Percentiles rank a stretch among this genome's conserved stretches.
These are phyloP conservation scores for Sesamia inferens DNA, from an alignment of 2,888 invertebrate genomes.

Conservation along the genomic window DNA sequence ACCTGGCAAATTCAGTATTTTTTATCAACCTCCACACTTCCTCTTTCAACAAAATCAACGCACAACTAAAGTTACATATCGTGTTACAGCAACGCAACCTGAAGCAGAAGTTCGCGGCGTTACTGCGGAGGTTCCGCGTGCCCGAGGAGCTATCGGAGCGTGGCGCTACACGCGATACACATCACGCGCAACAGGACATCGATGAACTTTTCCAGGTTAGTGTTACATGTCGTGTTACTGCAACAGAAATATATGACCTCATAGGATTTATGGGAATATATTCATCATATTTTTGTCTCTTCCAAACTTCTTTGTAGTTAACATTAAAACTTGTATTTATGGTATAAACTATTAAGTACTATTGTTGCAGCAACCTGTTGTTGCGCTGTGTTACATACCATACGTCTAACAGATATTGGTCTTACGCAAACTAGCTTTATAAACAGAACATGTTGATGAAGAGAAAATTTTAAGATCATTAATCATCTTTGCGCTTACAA, in stretches of 20 bases:
- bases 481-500: neutral
- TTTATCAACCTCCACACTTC: neutral
- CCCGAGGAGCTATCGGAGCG: constrained; percentile 96
- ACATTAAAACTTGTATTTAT: neutral
- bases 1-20: neutral
- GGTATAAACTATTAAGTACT: neutral
- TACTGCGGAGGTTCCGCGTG: constrained; percentile 97
- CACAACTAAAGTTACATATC: constrained; percentile 2
- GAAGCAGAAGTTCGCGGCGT: constrained; percentile 98
- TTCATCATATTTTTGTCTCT: neutral
- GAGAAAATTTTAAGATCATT: neutral
- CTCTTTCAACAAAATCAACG: neutral
- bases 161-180: constrained; percentile 91
- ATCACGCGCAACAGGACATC: constrained; percentile 96
- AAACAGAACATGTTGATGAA: neutral
- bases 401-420: neutral
- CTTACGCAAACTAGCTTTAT: neutral
- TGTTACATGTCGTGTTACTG: constrained; percentile 10
- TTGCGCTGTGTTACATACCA: neutral
- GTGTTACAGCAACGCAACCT: constrained; percentile 96
- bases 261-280: neutral
- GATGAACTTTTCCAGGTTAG: constrained; percentile 95
- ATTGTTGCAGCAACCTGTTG: neutral
- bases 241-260: neutral
- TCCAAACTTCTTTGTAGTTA: neutral